phyloP scores from a whole-genome alignment of 1,140 invertebrate species.

The Scaptodrosophila lebanonensis region DNA sequence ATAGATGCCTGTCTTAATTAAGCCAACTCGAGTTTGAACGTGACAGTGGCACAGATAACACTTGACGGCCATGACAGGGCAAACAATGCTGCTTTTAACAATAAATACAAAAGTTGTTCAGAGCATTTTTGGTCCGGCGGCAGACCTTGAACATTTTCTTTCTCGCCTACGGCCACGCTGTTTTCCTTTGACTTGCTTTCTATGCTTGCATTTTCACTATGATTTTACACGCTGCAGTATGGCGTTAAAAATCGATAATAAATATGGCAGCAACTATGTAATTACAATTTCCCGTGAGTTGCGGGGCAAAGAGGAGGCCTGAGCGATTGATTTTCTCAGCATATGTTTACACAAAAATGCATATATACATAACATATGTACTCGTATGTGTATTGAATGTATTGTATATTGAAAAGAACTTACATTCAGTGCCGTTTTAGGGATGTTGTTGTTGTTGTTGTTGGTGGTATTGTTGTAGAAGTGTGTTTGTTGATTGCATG shows the following conservation, averaged over 20 bases:
- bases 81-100: slow-evolving; percentile 3
- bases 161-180: not conserved
- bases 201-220: not conserved
- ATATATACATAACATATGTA: slow-evolving; percentile 14
- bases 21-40: slow-evolving; percentile 9
- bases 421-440: slow-evolving; percentile 42
- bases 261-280: not conserved
- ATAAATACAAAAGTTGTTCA: not conserved
- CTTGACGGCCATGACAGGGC: not conserved
- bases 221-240: slow-evolving; percentile 1
- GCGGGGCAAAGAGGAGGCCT: not conserved
- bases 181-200: not conserved
- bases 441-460: slow-evolving; percentile 29
- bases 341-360: slow-evolving; percentile 38
- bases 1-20: slow-evolving; percentile 26
- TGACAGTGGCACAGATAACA: no score
- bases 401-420: slow-evolving; percentile 14
- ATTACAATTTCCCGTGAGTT: slow-evolving; percentile 1
- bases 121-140: not conserved
- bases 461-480: slow-evolving; percentile 24
- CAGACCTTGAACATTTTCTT: slow-evolving; percentile 58
- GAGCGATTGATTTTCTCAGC: slow-evolving; percentile 56
- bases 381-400: not conserved
- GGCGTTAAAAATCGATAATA: slow-evolving; percentile 52
- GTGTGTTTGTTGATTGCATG: not conserved